These are phyloP conservation scores for Sweltsa coloradensis DNA, from an alignment of 1,140 invertebrate species.

Conservation along the genomic window DNA sequence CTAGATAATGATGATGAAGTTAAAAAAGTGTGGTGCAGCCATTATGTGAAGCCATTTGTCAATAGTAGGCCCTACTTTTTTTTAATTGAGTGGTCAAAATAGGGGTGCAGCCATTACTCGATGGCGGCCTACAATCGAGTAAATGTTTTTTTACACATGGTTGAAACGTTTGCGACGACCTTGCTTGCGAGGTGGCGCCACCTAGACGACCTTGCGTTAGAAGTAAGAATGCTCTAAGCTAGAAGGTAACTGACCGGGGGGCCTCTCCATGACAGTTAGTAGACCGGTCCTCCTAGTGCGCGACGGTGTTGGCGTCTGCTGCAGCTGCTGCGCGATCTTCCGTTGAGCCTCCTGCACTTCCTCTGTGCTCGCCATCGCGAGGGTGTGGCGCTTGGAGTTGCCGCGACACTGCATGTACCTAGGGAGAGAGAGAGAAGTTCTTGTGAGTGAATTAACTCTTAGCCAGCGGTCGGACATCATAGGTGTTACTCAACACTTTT, in stretches of 20 bases:
- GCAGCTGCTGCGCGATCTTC: conserved; percentile 32
- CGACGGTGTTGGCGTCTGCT: conserved; percentile 30
- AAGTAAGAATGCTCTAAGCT: no score
- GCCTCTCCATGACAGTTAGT: conserved; percentile 71
- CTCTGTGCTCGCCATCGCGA: conserved; percentile 34
- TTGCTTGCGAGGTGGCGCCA: conserved; percentile 22
- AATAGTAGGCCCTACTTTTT: no score
- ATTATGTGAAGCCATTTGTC: no score
- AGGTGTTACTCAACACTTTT: no score
- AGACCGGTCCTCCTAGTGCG: conserved; percentile 65
- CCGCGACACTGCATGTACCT: conserved; percentile 66
- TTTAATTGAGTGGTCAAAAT: no score
- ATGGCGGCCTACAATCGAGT: no score
- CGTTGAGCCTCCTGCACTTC: conserved; percentile 47
- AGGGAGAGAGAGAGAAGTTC: conserved; percentile 3
- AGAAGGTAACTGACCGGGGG: conserved; percentile 50
- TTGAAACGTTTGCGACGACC: no score
- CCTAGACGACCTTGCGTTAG: conserved; percentile 9
- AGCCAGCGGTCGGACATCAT: no score
- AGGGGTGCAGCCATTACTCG: no score
- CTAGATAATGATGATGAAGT: no score
- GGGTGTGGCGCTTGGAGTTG: conserved; percentile 50
- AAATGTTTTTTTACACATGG: no score
- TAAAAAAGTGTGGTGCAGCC: no score
- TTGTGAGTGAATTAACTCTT: neutral